Conservation (phyloP, 1,140 invertebrate genomes). For the Prorops nasuta region DNA sequence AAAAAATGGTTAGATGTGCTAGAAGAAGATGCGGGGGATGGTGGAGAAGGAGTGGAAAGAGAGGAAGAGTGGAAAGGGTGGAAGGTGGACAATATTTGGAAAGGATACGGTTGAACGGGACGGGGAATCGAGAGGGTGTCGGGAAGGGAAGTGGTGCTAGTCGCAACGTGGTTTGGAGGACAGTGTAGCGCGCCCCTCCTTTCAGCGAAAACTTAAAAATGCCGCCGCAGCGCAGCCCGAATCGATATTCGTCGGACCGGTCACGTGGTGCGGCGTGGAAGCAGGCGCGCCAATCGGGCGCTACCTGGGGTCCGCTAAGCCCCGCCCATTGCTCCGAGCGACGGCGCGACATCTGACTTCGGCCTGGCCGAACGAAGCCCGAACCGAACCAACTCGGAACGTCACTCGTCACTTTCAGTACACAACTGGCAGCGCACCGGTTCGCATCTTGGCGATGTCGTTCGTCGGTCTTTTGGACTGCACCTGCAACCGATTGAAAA, state of each 20-base stretch:
- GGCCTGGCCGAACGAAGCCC: constrained; percentile 37
- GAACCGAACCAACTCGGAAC: too few relatives aligned
- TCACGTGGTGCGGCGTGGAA: constrained; percentile 61
- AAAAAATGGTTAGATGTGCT: too few relatives aligned
- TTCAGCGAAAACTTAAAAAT: constrained; percentile 69
- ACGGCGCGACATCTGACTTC: constrained; percentile 46
- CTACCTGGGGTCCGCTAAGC: constrained; percentile 13
- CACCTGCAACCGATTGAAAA: too few relatives aligned
- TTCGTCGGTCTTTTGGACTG: too few relatives aligned
- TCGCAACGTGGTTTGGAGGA: constrained; percentile 18
- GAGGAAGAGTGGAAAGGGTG: too few relatives aligned
- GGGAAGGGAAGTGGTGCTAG: background rate
- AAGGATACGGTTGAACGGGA: too few relatives aligned
- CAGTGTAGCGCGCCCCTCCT: constrained; percentile 32
- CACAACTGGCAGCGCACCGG: constrained; percentile 45
- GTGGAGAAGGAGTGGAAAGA: too few relatives aligned
- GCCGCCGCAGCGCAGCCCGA: constrained; percentile 71
- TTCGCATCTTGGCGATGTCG: constrained; percentile 26
- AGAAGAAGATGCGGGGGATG: too few relatives aligned
- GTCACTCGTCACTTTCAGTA: too few relatives aligned
- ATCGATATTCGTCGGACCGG: constrained; percentile 65
- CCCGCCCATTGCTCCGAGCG: constrained; percentile 24
- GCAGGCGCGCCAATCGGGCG: constrained; percentile 45
- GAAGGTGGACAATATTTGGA: too few relatives aligned
- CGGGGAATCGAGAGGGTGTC: too few relatives aligned